Evolutionary conservation across 2,888 invertebrate species (phyloP), one percentile per base, ranked within the genome.

Genomic region (Phaedon cochleariae): DNA sequence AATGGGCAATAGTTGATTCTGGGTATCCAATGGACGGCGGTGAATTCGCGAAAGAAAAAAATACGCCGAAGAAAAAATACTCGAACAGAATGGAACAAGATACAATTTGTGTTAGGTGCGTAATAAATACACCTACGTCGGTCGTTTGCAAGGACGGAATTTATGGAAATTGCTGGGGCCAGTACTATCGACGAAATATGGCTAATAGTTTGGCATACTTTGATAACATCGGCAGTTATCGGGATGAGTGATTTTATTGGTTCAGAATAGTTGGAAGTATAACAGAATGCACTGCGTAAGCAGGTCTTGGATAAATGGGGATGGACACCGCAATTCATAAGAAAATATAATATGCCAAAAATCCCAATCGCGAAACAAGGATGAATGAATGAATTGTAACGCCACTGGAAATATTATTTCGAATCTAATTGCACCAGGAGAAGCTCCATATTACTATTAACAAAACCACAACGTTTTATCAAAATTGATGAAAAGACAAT

Each of bases 1-100:
- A 57, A 57, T 45, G 45, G 41, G 45, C 57, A 57, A 41, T 57
- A 57, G 55, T 55, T 55, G 37, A 55, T 57, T 57, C 57, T 57
- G 57, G 45, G 57, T 57, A 57, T 57, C 57, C 45, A 57, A 57
- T 57, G 45, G 21, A 45, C 55, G 55, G 41, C 55, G 21, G 22
- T 41, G 41, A 55, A 55, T 37, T n/a, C n/a, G n/a, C n/a, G n/a
- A n/a, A n/a, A n/a, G n/a, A n/a, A n/a, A n/a, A n/a, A 57, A 21
- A n/a, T 9, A 2, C 3, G 57, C 57, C 31, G 31, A 41, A 45
- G 45, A 45, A 57, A 57, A 57, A 45, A 57, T 45, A 45, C 29
- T 1, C 41, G 37, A 57, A 26, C 45, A 26, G 57, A 57, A 45
- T 45, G 57, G 45, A 57, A 57, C 45, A 45, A 45, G 57, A 10